Percentiles rank a stretch among this genome's conserved stretches.
phyloP scores from a whole-genome alignment of 53 echinoderm and acorn worm species.

The Henricia sp. region DNA sequence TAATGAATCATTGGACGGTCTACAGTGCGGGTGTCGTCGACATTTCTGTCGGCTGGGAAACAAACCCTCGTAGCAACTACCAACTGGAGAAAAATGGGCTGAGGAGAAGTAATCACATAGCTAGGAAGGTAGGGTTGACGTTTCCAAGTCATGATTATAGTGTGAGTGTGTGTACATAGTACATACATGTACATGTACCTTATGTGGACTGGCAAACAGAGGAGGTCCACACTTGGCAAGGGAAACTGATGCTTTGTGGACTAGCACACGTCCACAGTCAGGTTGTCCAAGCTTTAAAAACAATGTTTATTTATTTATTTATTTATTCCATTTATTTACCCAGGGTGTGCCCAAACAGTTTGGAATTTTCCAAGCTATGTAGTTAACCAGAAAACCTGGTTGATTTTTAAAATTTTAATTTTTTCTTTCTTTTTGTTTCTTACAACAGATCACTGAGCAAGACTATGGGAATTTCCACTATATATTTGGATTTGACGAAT shows the following conservation, averaged over 20 bases:
- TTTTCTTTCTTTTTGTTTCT: too few species aligned
- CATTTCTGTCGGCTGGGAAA: slow-evolving; percentile 71
- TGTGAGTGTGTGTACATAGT: background rate
- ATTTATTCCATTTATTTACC: too few species aligned
- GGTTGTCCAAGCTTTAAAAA: background rate
- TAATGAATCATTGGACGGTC: slow-evolving; percentile 71
- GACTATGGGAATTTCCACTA: slow-evolving; percentile 84
- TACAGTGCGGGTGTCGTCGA: slow-evolving; percentile 89
- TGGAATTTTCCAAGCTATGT: too few species aligned
- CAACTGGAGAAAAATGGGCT: slow-evolving; percentile 57
- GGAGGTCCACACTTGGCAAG: too few species aligned
- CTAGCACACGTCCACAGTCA: too few species aligned
- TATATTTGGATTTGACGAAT: slow-evolving; percentile 88
- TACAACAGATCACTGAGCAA: slow-evolving; percentile 48
- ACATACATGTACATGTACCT: too few species aligned
- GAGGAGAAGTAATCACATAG: slow-evolving; percentile 70
- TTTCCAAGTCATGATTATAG: background rate
- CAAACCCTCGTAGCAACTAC: slow-evolving; percentile 67
- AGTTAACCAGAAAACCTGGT: background rate
- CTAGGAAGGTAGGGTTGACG: slow-evolving; percentile 72
- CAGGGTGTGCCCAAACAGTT: too few species aligned
- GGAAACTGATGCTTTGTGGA: too few species aligned
- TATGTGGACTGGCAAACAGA: too few species aligned
- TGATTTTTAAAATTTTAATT: background rate
- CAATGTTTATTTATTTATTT: too few species aligned